Percentiles rank a stretch among this genome's conserved stretches.
phyloP scores from a whole-genome alignment of 2,888 invertebrate genomes.

The Diadegma fenestrale region DNA sequence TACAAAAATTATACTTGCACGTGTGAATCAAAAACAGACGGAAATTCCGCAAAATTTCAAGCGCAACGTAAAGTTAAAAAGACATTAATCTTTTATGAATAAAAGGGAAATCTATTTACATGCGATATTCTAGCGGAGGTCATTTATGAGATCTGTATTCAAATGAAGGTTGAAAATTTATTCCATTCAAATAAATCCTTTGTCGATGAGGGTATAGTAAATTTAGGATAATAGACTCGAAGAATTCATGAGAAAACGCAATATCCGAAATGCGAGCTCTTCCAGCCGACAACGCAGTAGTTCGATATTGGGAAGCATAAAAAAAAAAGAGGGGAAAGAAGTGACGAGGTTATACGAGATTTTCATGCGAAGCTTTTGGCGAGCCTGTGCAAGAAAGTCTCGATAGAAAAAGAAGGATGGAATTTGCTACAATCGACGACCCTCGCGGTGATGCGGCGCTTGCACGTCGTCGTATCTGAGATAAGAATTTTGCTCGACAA shows the following conservation, averaged over 20 bases:
- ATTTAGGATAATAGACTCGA: not conserved
- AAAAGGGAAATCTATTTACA: not conserved
- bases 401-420: slow-evolving; percentile 17
- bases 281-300: slow-evolving; percentile 8
- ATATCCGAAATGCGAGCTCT: slow-evolving; percentile 42
- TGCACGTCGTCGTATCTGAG: slow-evolving; percentile 72
- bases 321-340: slow-evolving; percentile 47
- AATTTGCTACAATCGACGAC: slow-evolving; percentile 20
- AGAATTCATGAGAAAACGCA: slow-evolving; percentile 31
- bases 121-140: not conserved
- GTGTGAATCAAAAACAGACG: no score
- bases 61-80: not conserved
- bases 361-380: slow-evolving; percentile 20
- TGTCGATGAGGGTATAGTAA: not conserved
- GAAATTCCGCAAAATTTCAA: not conserved
- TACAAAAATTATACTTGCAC: not conserved
- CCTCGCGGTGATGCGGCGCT: slow-evolving; percentile 63
- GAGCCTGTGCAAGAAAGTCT: slow-evolving; percentile 22
- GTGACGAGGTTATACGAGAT: slow-evolving; percentile 41
- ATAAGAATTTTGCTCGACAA: slow-evolving; percentile 78
- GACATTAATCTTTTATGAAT: not conserved
- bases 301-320: slow-evolving; percentile 34
- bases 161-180: slow-evolving; percentile 6
- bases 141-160: slow-evolving; percentile 2
- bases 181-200: slow-evolving; percentile 12